Evolutionary conservation across 2,113 vertebrate genomes (phyloP).

Genomic region (Salvelinus alpinus): DNA sequence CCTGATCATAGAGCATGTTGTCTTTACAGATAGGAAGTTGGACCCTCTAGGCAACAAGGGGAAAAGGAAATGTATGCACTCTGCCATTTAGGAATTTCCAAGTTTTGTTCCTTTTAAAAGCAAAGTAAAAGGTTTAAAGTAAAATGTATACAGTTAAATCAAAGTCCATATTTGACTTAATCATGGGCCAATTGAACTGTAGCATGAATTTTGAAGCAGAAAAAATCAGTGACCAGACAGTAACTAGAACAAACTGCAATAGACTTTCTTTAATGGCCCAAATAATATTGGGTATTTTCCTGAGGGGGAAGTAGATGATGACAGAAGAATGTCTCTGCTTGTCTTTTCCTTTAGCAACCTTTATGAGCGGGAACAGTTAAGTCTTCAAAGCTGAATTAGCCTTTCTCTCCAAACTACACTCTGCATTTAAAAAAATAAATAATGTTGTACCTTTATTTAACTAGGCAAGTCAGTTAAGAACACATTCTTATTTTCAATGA

Average conservation of each 20-base stretch:
- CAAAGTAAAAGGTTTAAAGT: not conserved
- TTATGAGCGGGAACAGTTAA: conserved; percentile 36
- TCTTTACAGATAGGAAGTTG: conserved; percentile 51
- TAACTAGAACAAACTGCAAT: not conserved
- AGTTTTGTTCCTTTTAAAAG: conserved; percentile 32
- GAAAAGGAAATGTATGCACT: conserved; percentile 29
- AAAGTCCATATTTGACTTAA: not conserved
- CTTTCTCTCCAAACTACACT: conserved; percentile 8
- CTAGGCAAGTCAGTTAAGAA: too few relatives aligned
- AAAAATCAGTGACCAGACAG: not conserved
- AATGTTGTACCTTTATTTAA: too few relatives aligned
- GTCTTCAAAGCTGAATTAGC: conserved; percentile 33
- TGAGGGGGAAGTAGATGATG: conserved; percentile 17
- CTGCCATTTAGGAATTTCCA: conserved; percentile 52
- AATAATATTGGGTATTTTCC: not conserved
- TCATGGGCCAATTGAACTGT: not conserved
- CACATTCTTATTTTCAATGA: too few relatives aligned
- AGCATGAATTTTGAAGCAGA: not conserved
- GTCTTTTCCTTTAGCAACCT: conserved; percentile 31
- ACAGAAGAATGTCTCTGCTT: conserved; percentile 44
- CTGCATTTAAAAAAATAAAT: not conserved
- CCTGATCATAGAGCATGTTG: conserved; percentile 48
- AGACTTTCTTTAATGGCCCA: not conserved
- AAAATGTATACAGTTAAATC: not conserved
- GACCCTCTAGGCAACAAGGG: conserved; percentile 41